A percentile compares a stretch with the other conserved stretches of the same genome.
Conservation (phyloP, 2,797 vertebrate genomes). For the Lacerta bilineata region DNA sequence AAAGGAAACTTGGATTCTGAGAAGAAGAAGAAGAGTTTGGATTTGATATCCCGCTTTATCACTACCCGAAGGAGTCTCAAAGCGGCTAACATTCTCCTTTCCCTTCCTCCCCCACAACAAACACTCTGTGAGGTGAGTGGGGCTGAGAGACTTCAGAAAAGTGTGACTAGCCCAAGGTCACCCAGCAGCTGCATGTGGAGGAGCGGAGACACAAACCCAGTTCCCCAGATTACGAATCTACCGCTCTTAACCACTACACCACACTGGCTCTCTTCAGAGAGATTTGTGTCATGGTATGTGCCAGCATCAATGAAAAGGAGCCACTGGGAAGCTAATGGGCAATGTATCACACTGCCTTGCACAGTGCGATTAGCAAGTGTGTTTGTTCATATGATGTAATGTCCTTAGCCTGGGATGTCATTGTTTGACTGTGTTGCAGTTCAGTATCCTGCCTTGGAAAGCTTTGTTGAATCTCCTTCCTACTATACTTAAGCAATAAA, state of each 20-base stretch:
- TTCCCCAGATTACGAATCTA: too few relatives aligned
- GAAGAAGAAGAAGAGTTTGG: too few relatives aligned
- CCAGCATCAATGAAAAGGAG: not conserved
- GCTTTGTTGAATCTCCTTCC: not conserved
- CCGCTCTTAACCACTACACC: too few relatives aligned
- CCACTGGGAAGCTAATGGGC: constrained; percentile 4
- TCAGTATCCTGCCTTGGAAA: constrained; percentile 9
- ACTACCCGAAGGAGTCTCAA: too few relatives aligned
- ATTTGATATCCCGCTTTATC: too few relatives aligned
- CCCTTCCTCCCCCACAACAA: too few relatives aligned
- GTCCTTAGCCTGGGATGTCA: not conserved
- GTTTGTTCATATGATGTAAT: constrained; percentile 13
- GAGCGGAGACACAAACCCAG: too few relatives aligned
- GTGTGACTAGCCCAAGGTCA: too few relatives aligned
- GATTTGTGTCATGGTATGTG: not conserved
- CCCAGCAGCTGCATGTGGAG: too few relatives aligned
- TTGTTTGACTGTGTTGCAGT: constrained; percentile 10
- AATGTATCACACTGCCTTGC: not conserved
- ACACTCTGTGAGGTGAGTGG: too few relatives aligned
- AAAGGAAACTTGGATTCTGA: constrained; percentile 7
- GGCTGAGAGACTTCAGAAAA: too few relatives aligned
- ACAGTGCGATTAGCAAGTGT: not conserved
- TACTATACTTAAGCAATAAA: not conserved
- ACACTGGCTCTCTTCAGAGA: not conserved
- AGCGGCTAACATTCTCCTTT: too few relatives aligned